Conservation (phyloP, 2,888 invertebrate genomes). For the Chesias legatella region DNA sequence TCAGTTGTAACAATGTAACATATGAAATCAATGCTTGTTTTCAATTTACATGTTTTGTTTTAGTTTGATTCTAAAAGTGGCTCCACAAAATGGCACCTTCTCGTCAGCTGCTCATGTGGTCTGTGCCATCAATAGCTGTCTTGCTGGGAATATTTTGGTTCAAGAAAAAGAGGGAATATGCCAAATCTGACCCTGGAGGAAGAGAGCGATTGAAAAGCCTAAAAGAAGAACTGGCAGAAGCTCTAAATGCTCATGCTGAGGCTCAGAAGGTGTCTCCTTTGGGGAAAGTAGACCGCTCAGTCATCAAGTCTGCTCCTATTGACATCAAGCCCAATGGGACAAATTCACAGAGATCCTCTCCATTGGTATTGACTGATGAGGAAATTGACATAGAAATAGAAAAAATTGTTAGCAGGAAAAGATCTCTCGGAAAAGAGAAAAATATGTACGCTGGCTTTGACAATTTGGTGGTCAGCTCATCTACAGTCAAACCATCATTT, state of each 20-base stretch:
- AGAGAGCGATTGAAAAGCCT: conserved; percentile 73
- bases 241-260: conserved; percentile 61
- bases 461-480: conserved; percentile 40
- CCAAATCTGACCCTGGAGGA: conserved; percentile 88
- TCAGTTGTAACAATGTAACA: no score
- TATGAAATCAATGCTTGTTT: no score
- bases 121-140: conserved; percentile 88
- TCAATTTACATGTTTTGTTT: conserved; percentile 50
- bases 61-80: conserved; percentile 84
- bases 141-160: conserved; percentile 91
- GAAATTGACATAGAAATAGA: conserved; percentile 85
- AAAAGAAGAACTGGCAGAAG: conserved; percentile 74
- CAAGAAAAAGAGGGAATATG: conserved; percentile 87
- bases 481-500: conserved; percentile 42
- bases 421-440: conserved; percentile 69
- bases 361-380: conserved; percentile 82
- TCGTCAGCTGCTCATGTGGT: conserved; percentile 88
- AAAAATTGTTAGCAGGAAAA: conserved; percentile 79
- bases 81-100: conserved; percentile 87
- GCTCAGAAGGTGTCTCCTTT: conserved; percentile 66
- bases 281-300: conserved; percentile 59
- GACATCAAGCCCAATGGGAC: conserved; percentile 81
- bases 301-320: conserved; percentile 84
- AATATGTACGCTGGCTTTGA: conserved; percentile 54
- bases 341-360: conserved; percentile 77